Base-by-base conservation (phyloP, 2,113 vertebrate species). In the Setophaga petechia region DNA sequence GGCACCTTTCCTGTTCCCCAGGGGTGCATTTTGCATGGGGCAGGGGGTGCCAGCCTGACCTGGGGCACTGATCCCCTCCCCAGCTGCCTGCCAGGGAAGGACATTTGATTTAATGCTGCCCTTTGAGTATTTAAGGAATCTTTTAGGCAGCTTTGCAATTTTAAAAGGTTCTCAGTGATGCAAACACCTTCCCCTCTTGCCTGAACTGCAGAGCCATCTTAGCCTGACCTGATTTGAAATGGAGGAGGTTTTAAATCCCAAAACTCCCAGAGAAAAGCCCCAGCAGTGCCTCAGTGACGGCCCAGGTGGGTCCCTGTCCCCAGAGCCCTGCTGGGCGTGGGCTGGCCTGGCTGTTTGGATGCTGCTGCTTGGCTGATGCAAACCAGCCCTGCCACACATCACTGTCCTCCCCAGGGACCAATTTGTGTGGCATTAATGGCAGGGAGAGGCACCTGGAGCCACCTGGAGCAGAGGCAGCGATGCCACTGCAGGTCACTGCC, bases 341-440 rank as follows among this genome's bases (percentile, higher is more conserved):
- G 59, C n/a, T 4, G 52, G 44, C 65, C 37, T 14, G 28, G 58
- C 76, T 95, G 44, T 85, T 77, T n/a, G 94, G 89, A 63, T 97
- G 97, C 97, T 97, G 54, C 78, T 90, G 71, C 91, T 74, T 14
- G 94, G 92, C 67, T 97, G 97, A 97, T 97, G 97, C 95, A 97
- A 97, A 97, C 46, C 51, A 49, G 79, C 57, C 4, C 68, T 68
- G 67, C 39, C 91, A 67, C 93, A 25, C 87, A 51, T 30, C 85
- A 15, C 43, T 66, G 85, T 10, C 20, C 71, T 79, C 96, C 93
- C 91, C 62, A 43, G 95, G 75, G 96, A 88, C 57, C 93, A 93
- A 96, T 97, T 96, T 96, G 44, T 82, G 25, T 28, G 46, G 90
- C 87, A 23, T 46, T 73, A 73, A 69, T 61, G 95, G 91, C 86